Evolutionary conservation across 2,888 invertebrate genomes (phyloP).

Genomic region (Lasioglossum pauxillum): DNA sequence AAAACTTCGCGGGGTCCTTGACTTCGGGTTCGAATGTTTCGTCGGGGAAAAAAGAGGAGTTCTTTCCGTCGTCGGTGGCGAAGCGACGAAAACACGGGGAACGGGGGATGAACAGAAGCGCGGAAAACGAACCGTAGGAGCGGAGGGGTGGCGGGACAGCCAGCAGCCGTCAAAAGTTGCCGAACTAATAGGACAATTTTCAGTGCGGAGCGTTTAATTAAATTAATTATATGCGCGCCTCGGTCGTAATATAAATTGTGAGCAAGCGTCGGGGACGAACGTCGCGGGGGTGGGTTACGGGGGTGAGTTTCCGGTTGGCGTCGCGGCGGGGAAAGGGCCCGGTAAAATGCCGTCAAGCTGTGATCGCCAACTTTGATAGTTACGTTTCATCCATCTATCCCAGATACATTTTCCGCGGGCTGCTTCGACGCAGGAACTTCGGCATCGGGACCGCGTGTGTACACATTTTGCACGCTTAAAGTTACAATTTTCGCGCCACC

Average conservation of each 20-base stretch:
- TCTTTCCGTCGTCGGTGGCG: constrained; percentile 36
- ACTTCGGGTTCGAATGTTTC: neutral
- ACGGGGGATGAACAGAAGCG: constrained; percentile 53
- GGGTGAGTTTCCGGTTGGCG: constrained; percentile 61
- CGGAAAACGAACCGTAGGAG: constrained; percentile 61
- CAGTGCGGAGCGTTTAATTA: constrained; percentile 83
- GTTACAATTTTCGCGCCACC: constrained; percentile 58
- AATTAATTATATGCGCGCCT: constrained; percentile 84
- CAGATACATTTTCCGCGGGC: constrained; percentile 74
- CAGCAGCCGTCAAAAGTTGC: constrained; percentile 79
- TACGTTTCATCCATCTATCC: constrained; percentile 82
- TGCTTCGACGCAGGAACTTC: constrained; percentile 68
- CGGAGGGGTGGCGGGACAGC: constrained; percentile 59
- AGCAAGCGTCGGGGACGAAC: constrained; percentile 76
- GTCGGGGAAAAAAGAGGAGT: constrained; percentile 10
- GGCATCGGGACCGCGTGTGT: constrained; percentile 56
- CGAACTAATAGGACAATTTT: constrained; percentile 79
- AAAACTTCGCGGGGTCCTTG: neutral
- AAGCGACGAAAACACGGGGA: constrained; percentile 63
- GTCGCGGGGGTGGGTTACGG: constrained; percentile 43
- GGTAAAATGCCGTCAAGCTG: constrained; percentile 75
- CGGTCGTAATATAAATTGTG: constrained; percentile 83
- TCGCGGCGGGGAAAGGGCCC: constrained; percentile 30
- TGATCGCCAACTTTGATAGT: constrained; percentile 84
- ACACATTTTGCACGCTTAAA: constrained; percentile 62